Evolutionary conservation across 2,888 invertebrate genomes (phyloP), one percentile per base, ranked within the genome.

Genomic region (Melanostoma scalare): DNA sequence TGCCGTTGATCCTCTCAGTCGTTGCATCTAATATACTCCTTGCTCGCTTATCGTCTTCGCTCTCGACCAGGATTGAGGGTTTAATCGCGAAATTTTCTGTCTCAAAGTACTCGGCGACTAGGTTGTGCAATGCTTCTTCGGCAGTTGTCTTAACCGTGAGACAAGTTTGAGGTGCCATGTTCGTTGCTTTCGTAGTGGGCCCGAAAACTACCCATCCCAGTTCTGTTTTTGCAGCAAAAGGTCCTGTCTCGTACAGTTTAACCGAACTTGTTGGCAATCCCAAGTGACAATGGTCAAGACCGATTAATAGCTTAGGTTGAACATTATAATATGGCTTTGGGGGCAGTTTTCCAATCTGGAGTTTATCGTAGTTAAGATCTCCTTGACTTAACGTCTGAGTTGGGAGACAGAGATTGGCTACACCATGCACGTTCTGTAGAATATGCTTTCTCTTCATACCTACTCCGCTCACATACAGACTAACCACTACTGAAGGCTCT

Each of bases 231-330:
- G 71, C 71, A 8, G 77, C 77, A 35, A 8, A 63, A 3, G 71
- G 63, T 9, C 56, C 71, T 20, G 40, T 10, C 3, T 8, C 38
- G n/a, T 38, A 38, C 4, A 33, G 2, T 4, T 2, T 36, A 9
- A n/a, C 6, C 30, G 44, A 6, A 68, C 8, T 6, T 48, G 4
- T 52, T 9, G 77, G 74, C 33, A 71, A 4, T 46, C 78, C 74
- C 20, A 84, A 38, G 9, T 82, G 72, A 6, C 63, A 74, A 6
- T 82, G 67, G 31, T 85, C 73, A n/a, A 79, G 38, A 9, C 81
- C 69, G 48, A 72, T 78, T 1, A 80, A 31, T 6, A 78, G 10
- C 20, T 46, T 67, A 8, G 72, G 80, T n/a, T 40, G 20, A 4
- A 52, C 69, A 36, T 69, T 10, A 36, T 50, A 46, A 35, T 73